Evolutionary conservation across 2,113 vertebrate genomes (phyloP), one percentile per base, ranked within the genome.

Genomic region (Notarius lentiginosus): DNA sequence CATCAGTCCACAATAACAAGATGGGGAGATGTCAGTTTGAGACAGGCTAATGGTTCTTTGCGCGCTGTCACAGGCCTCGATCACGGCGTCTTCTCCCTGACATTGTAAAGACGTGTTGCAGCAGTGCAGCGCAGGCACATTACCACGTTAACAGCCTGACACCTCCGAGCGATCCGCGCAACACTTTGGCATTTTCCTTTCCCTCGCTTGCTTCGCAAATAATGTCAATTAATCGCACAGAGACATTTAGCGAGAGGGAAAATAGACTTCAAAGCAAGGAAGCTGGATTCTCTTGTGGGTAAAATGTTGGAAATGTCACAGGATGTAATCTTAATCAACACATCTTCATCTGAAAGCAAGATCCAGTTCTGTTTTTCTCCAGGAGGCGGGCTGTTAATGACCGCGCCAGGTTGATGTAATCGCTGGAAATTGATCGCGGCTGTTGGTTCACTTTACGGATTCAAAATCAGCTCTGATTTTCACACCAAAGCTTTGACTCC

Each of bases 1-100:
- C 91, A 89, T 92, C 92, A 92, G 89, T 87, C 86, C 86, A 77
- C 86, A 82, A 86, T 88, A 91, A 90, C 87, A 86, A 88, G 86
- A 87, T 66, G 7, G 87, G 61, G 87, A 87, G 89, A 83, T 90
- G 90, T 90, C 81, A 87, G 89, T 66, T 68, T 87, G 88, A 85
- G 86, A 90, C 24, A 41, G 85, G 82, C 87, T 91, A 90, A 90
- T 90, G 89, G 91, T 60, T 88, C 22, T 89, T 87, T 89, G 85
- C 41, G 66, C 51, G 73, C 88, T 87, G 91, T 90, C 85, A 88
- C 79, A 81, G 79, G 66, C 55, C 87, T 89, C 89, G 90, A 86
- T 88, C 83, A 88, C 79, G 84, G 84, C 68, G 79, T 83, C 87
- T 87, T 87, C 61, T 82, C 87, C 86, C 24, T 73, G 89, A 91